Percentiles rank a stretch among this genome's conserved stretches.
phyloP scores from a whole-genome alignment of 2,888 invertebrate genomes.

The Seira musarum region DNA sequence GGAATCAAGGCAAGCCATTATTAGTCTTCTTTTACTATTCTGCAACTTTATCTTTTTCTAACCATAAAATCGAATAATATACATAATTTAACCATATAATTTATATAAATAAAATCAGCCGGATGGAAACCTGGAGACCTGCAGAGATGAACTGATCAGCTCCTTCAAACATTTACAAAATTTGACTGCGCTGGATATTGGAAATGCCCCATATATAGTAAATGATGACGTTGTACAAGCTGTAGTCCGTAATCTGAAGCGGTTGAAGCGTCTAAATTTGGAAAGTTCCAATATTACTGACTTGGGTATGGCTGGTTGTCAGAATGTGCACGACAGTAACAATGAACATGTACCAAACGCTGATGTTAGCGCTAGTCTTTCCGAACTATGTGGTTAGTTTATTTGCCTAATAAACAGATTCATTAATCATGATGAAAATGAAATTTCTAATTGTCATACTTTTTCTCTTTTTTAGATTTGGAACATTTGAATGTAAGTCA shows the following conservation, averaged over 20 bases:
- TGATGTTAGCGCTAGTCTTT: not conserved
- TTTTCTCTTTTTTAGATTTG: constrained; percentile 15
- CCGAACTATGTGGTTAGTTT: not conserved
- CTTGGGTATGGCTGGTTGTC: constrained; percentile 8
- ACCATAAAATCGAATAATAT: too few relatives aligned
- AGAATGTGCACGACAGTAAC: not conserved
- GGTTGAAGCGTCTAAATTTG: constrained; percentile 30
- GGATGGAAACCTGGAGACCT: not conserved
- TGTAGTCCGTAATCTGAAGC: constrained; percentile 13
- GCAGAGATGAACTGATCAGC: constrained; percentile 10
- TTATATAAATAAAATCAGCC: constrained; percentile 33
- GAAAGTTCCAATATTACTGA: constrained; percentile 27
- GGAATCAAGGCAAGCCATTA: constrained; percentile 46
- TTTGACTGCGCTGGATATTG: constrained; percentile 31
- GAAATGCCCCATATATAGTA: constrained; percentile 23
- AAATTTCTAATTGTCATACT: too few relatives aligned
- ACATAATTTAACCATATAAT: not conserved
- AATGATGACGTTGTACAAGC: constrained; percentile 29
- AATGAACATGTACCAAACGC: not conserved
- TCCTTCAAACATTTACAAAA: constrained; percentile 7
- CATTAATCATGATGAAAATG: too few relatives aligned
- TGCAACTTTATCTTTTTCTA: too few relatives aligned
- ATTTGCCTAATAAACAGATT: not conserved
- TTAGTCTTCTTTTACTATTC: too few relatives aligned
- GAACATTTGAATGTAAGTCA: constrained; percentile 43